Percentiles rank a stretch among this genome's conserved stretches.
These are phyloP conservation scores for Canis aureus DNA, from an alignment of 2,113 vertebrate genomes.

Conservation along the genomic window DNA sequence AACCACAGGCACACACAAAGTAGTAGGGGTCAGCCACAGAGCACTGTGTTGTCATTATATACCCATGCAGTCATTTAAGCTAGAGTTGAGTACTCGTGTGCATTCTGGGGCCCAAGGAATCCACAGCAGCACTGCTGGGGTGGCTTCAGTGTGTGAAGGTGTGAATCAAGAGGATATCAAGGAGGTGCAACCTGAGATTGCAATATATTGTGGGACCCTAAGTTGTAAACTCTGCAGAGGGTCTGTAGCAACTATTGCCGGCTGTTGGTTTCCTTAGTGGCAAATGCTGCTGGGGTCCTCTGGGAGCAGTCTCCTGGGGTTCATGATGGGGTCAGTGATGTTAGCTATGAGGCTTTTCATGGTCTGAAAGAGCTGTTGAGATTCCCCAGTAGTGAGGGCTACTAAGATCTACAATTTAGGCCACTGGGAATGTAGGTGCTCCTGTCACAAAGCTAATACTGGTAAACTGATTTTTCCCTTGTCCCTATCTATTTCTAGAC, in stretches of 20 bases:
- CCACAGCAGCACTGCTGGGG: background rate
- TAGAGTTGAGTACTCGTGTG: background rate
- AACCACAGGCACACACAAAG: background rate
- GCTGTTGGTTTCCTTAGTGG: background rate
- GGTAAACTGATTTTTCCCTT: background rate
- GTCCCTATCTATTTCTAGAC: background rate
- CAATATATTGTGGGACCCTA: background rate
- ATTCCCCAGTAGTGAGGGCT: background rate
- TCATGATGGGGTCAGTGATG: background rate
- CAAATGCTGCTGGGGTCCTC: background rate
- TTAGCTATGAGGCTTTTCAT: background rate
- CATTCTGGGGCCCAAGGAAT: background rate
- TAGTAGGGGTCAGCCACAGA: background rate
- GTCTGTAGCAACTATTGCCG: background rate
- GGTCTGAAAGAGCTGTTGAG: background rate
- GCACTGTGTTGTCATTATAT: background rate
- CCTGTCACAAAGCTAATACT: background rate
- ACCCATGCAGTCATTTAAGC: background rate
- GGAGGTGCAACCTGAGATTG: no score
- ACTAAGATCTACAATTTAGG: background rate
- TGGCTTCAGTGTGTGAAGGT: no score
- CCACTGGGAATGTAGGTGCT: background rate
- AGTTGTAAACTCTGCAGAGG: no score
- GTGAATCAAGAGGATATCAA: background rate
- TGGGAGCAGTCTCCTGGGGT: background rate